Base-by-base conservation (phyloP, 2,888 invertebrate species). In the Hirtodrosophila histrioides region DNA sequence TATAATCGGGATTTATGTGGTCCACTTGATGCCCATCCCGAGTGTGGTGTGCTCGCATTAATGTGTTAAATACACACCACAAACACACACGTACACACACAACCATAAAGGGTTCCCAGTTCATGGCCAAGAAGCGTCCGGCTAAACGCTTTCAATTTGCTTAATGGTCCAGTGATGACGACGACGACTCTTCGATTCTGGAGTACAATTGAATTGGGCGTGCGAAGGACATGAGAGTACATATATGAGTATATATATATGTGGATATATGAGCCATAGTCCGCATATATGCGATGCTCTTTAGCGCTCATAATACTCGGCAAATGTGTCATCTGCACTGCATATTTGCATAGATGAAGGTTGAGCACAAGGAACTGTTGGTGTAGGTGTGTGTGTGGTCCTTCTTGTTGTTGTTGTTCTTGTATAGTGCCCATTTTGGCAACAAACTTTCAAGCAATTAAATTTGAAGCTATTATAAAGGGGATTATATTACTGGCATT, bases 81-180 rank as follows among this genome's bases (percentile, higher is more conserved):
- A 58, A 49, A 45, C 9, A 55, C 46, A 44, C 39, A 51, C 62
- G 27, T 17, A 54, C 29, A 50, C 9, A 53, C 40, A 24, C 12
- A 39, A 17, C 33, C 43, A 33, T 35, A 50, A 85, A 72, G 82
- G 82, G 78, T 75, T 70, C 39, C 37, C 55, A 45, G 61, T 51
- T 53, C 56, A 56, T 78, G 78, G 82, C 75, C 82, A 82, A 85
- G 82, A 72, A 82, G 76, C 84, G 84, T 73, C 78, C 82, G 51
- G 61, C 76, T 82, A 85, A 82, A 78, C 72, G 85, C 79, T 85
- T 83, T 84, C 86, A 86, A 84, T 84, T 86, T 84, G 83, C 66
- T 80, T 78, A 84, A 84, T 84, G 86, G 86, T 74, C 71, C 86
- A 74, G 60, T 60, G 71, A 69, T 45, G 55, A 73, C 23, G 64